Base-by-base conservation (phyloP, 2,888 invertebrate genomes). In the Dynastes grantii region DNA sequence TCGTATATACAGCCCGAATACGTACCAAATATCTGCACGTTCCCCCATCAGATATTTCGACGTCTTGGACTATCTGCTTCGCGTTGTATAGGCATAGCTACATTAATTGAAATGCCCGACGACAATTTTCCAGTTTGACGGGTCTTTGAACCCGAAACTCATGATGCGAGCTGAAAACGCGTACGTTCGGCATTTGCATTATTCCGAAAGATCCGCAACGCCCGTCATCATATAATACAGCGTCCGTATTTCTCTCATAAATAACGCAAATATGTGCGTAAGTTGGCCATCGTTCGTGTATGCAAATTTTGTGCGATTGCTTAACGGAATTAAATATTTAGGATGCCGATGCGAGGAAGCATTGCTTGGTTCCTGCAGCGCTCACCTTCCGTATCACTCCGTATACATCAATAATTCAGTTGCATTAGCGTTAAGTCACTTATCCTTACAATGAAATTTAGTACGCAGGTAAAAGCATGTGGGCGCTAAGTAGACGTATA, bases 181-280 rank as follows among this genome's bases (percentile, higher is more conserved):
- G 55, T 55, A 16, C 40, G 37, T 65, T 32, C 37, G n/a, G 13
- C 63, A 68, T 70, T 70, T 70, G 70, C 70, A 70, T 70, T 53
- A 51, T 70, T 53, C 70, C 27, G 40, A 53, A 27, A 27, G 32
- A 51, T 51, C 32, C 32, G 53, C 64, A 29, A 32, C n/a, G 11
- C 55, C 22, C 67, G 11, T 70, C 53, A 27, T 27, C 32, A 22
- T 29, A 16, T 29, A 16, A 45, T 51, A 11, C 29, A 16, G 29
- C 51, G 51, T 40, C 16, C 16, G 49, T 32, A 32, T 29, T 32
- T 32, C 27, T 70, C 71, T 71, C 71, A 37, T 71, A 71, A 71
- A 71, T 71, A 71, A 71, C 71, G 71, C 71, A 71, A 71, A 71
- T 71, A 71, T 71, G 71, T 71, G 71, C 71, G 55, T 71, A 71